These are phyloP conservation scores for Callospermophilus lateralis DNA, from an alignment of 2,113 vertebrate species.

Conservation along the genomic window DNA sequence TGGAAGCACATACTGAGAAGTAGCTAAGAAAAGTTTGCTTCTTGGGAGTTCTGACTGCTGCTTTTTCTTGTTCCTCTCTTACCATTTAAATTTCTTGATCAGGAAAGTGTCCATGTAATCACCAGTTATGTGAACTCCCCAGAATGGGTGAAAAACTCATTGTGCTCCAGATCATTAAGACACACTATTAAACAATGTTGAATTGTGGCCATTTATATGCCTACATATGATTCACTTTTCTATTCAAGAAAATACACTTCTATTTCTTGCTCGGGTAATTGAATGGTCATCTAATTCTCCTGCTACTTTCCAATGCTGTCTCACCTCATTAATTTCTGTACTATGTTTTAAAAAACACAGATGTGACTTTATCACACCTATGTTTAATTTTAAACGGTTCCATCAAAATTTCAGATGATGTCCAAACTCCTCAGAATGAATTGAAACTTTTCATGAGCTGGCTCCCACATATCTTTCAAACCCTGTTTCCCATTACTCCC, in stretches of 20 bases:
- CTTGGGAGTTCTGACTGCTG: not conserved
- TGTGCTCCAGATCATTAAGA: not conserved
- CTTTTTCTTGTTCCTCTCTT: not conserved
- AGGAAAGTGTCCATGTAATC: not conserved
- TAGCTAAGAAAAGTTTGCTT: not conserved
- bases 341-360: not conserved
- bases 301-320: not conserved
- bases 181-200: not conserved
- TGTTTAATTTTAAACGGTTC: conserved; percentile 23
- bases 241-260: not conserved
- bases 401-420: conserved; percentile 24
- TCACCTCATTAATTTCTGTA: conserved; percentile 54
- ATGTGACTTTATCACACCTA: not conserved
- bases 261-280: conserved; percentile 21
- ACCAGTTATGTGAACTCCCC: not conserved
- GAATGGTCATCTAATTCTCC: conserved; percentile 2
- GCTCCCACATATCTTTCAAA: not conserved
- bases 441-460: not conserved
- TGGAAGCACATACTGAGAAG: not conserved
- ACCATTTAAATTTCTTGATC: not conserved
- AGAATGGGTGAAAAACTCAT: not conserved
- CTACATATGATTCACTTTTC: not conserved
- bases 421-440: not conserved
- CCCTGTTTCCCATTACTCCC: not conserved
- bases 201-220: not conserved